Conservation (phyloP, 2,888 invertebrate species). For the Leptinotarsa peninsularis region DNA sequence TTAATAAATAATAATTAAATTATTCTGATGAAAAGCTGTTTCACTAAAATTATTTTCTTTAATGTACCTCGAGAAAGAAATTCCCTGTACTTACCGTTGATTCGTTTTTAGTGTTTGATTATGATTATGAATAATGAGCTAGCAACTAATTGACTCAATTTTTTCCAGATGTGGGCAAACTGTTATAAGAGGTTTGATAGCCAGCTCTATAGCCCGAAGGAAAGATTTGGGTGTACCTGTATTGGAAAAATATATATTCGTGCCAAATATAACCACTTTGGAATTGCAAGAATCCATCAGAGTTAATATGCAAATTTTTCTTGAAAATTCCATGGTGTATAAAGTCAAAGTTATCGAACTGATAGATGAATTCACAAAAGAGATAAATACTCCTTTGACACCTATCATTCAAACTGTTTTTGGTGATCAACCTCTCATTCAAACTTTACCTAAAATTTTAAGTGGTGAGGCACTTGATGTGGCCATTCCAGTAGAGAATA, state of each 20-base stretch:
- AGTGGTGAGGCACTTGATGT: slow-evolving; percentile 55
- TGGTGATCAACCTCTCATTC: slow-evolving; percentile 77
- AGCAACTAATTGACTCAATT: background rate
- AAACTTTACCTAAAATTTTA: slow-evolving; percentile 74
- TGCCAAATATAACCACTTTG: slow-evolving; percentile 70
- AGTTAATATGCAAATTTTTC: slow-evolving; percentile 75
- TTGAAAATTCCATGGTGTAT: slow-evolving; percentile 73
- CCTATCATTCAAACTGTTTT: slow-evolving; percentile 72
- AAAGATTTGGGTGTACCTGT: slow-evolving; percentile 80
- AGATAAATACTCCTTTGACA: slow-evolving; percentile 68
- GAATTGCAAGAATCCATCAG: slow-evolving; percentile 66
- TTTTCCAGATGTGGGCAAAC: slow-evolving; percentile 77
- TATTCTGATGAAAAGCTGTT: no score
- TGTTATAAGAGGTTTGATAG: slow-evolving; percentile 81
- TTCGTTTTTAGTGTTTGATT: no score
- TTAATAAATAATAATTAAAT: no score
- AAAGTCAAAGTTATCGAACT: slow-evolving; percentile 67
- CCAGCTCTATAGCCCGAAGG: slow-evolving; percentile 78
- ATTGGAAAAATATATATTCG: slow-evolving; percentile 80
- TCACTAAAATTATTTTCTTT: no score
- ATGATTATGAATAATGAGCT: no score
- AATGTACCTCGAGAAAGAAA: no score
- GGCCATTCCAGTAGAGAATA: slow-evolving; percentile 72
- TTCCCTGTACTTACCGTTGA: no score
- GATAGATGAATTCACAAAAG: slow-evolving; percentile 50